Evolutionary conservation across 2,113 vertebrate genomes (phyloP), one percentile per base, ranked within the genome.

Genomic region (Indicator maculatus): DNA sequence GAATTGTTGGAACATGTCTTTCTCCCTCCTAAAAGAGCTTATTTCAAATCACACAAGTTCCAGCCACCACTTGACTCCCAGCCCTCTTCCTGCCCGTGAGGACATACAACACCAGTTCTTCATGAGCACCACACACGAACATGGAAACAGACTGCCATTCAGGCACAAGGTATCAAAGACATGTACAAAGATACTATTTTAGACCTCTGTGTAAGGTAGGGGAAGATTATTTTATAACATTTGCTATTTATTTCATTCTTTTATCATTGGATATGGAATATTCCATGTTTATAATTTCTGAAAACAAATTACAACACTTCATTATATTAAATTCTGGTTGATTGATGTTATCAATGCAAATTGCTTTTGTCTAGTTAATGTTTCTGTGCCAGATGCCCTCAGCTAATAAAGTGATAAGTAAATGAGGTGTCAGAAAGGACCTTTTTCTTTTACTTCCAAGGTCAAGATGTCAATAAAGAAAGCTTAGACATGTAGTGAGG

Each of bases 401-500:
- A 75, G 53, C 53, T 95, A 93, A 96, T 83, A 90, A 96, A 89
- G 50, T 30, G 70, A 94, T 30, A 93, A 75, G 89, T 88, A 96
- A 86, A 96, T 93, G 63, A 96, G 91, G 39, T 88, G 70, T 79
- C 36, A 94, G 83, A 95, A 45, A 80, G 77, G 41, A 96, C 78
- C 72, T 69, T 93, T 95, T 93, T 61, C 67, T 95, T 75, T 79
- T 60, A 74, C 81, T 95, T 96, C 95, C 92, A 97, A 97, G 94
- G 96, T 96, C 93, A 96, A 65, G 45, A 63, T 85, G 64, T 91
- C 95, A 95, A 93, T 95, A 95, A 97, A 93, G 95, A 95, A 97
- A 90, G 41, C 60, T 65, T 84, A 8, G 8, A 50, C 36, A 69
- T 41, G 67, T 89, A 80, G 58, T 47, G 41, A 80, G 12, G 44